Percentiles rank a stretch among this genome's conserved stretches.
Conservation (phyloP, 2,797 vertebrate genomes). For the Amazona finschi region DNA sequence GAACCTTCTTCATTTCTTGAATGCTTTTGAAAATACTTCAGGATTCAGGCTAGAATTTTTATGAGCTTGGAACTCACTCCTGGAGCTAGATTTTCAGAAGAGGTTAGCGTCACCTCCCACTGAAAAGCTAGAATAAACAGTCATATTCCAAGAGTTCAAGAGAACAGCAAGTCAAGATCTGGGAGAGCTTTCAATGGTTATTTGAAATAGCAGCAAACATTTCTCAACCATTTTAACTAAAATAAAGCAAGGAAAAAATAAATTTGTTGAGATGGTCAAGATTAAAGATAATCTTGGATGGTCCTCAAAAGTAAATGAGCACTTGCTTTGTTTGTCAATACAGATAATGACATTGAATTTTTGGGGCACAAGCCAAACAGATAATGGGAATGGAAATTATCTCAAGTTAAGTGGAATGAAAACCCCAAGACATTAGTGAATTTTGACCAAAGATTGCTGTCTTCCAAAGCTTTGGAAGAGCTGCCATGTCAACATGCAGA, state of each 20-base stretch:
- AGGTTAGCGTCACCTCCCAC: background rate
- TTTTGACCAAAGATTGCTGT: background rate
- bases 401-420: background rate
- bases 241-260: background rate
- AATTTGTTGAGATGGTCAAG: background rate
- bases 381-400: background rate
- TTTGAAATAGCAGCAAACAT: conserved; percentile 5
- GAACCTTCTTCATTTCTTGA: conserved; percentile 18
- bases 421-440: background rate
- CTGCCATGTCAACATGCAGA: background rate
- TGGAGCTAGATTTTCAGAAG: background rate
- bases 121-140: conserved; percentile 25
- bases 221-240: conserved; percentile 29
- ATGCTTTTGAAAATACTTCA: conserved; percentile 12
- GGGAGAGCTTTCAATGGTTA: conserved; percentile 11
- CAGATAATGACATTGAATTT: background rate
- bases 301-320: conserved; percentile 19
- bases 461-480: background rate
- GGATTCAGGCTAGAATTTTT: conserved; percentile 19
- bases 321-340: background rate
- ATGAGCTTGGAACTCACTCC: background rate
- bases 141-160: background rate
- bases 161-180: conserved; percentile 21
- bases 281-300: background rate
- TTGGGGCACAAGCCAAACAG: background rate